Evolutionary conservation across 2,113 vertebrate species (phyloP).

Genomic region (Plectropomus leopardus): DNA sequence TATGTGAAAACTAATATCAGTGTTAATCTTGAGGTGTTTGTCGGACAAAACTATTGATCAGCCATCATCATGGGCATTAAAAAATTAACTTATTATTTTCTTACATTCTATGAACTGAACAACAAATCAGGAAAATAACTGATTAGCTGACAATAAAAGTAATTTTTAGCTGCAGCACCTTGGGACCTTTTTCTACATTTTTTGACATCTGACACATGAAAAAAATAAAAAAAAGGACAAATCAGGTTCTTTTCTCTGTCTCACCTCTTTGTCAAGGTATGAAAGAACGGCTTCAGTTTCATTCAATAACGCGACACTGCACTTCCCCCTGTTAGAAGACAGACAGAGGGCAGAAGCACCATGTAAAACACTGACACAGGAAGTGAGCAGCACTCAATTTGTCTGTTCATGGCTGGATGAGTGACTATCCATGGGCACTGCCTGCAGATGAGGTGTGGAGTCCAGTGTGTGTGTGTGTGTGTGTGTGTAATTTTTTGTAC

Average conservation of each 20-base stretch:
- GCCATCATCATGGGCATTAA: neutral
- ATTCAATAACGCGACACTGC: conserved; percentile 95
- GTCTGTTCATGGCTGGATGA: conserved; percentile 41
- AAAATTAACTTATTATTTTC: neutral
- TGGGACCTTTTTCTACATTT: neutral
- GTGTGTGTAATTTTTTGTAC: neutral
- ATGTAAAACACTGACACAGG: conserved; percentile 57
- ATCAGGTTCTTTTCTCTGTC: neutral
- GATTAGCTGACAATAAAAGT: neutral
- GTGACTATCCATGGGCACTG: conserved; percentile 53
- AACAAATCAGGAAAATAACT: neutral
- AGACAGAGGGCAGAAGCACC: conserved; percentile 20
- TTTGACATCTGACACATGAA: neutral
- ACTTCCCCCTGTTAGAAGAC: conserved; percentile 90
- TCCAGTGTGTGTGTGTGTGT: conserved; percentile 22
- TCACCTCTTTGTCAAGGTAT: conserved; percentile 98
- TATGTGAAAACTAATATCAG: neutral
- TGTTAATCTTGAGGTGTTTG: neutral
- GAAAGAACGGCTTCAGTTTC: conserved; percentile 96
- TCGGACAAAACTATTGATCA: neutral
- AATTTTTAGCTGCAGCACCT: no score
- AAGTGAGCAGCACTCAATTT: conserved; percentile 38
- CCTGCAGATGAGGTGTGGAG: conserved; percentile 1
- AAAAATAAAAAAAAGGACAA: neutral
- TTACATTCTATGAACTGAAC: neutral